Base-by-base conservation (phyloP, 2,797 vertebrate species). In the Triplophysa yarkandensis region DNA sequence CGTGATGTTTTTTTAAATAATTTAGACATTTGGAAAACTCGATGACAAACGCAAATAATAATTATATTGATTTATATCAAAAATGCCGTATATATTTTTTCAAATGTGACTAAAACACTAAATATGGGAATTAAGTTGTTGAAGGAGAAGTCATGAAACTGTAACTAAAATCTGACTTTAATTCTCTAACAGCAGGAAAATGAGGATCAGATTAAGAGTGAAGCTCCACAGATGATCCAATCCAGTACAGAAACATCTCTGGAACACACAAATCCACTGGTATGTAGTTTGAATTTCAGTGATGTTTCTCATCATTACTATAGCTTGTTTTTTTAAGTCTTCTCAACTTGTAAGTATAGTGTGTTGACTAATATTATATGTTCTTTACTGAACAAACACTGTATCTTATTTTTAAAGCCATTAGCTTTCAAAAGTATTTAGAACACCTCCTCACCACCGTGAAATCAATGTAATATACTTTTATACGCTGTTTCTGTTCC, bases 251-350 rank as follows among this genome's bases (percentile, higher is more conserved):
- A 32, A 27, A 6, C 19, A 7, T 19, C 67, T 21, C 68, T 21
- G n/a, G 43, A 65, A 27, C 64, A 66, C 28, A 67, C 41, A 0
- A 34, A 60, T 63, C 80, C 77, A 4, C 66, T 80, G 80, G 84
- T 83, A 66, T 30, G 74, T 23, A 25, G 1, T 13, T 44, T 44
- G 17, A 17, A 4, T 34, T 10, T 34, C 8, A 32, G 8, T 8
- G 41, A 16, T 4, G 11, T 23, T 63, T 63, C 25, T 5, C 25
- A 27, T 34, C 32, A n/a, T 16, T 43, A 43, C 41, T 17, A 43
- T 16, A 16, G 5, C 41, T 16, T 14, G 16, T 43, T 43, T n/a
- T n/a, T n/a, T n/a, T n/a, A n/a, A n/a, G n/a, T n/a, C n/a, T n/a
- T n/a, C n/a, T n/a, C n/a, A n/a, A n/a, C n/a, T n/a, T n/a, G n/a